Evolutionary conservation across 2,113 vertebrate species (phyloP).

Genomic region (Oreochromis tanganicae): DNA sequence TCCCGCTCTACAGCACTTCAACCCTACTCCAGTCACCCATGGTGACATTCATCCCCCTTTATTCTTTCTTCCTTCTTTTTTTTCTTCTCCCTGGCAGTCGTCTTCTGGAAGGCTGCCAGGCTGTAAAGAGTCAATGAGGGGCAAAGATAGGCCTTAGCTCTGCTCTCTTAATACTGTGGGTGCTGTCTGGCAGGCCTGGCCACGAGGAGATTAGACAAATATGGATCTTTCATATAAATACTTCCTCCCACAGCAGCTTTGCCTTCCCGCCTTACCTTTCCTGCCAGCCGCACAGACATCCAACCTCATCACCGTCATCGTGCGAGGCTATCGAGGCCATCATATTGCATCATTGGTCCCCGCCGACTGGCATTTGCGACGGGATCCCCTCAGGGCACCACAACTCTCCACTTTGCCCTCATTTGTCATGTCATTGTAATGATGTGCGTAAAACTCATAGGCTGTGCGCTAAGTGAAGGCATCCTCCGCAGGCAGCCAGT

Average conservation of each 20-base stretch:
- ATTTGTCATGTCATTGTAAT: conserved; percentile 49
- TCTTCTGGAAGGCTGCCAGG: conserved; percentile 23
- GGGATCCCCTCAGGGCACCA: conserved; percentile 29
- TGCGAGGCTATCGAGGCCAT: conserved; percentile 41
- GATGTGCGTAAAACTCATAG: conserved; percentile 31
- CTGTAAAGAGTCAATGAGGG: conserved; percentile 37
- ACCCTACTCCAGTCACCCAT: neutral
- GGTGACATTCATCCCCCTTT: conserved; percentile 11
- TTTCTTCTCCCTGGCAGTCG: neutral
- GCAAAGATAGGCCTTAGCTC: conserved; percentile 34
- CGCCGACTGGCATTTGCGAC: conserved; percentile 30
- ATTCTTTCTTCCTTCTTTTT: neutral
- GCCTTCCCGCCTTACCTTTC: conserved; percentile 14
- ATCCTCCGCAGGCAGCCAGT: conserved; percentile 7
- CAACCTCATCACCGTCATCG: conserved; percentile 32
- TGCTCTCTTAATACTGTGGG: conserved; percentile 12
- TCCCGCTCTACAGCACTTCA: neutral
- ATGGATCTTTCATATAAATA: conserved; percentile 45
- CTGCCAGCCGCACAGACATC: conserved; percentile 26
- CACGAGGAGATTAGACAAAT: conserved; percentile 41
- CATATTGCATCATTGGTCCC: conserved; percentile 30
- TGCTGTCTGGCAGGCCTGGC: conserved; percentile 6
- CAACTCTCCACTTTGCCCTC: conserved; percentile 13
- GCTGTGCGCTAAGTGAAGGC: conserved; percentile 16
- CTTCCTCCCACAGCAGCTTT: neutral